These are phyloP conservation scores for Drymonia ruficornis DNA, from an alignment of 2,888 invertebrate genomes.

Conservation along the genomic window DNA sequence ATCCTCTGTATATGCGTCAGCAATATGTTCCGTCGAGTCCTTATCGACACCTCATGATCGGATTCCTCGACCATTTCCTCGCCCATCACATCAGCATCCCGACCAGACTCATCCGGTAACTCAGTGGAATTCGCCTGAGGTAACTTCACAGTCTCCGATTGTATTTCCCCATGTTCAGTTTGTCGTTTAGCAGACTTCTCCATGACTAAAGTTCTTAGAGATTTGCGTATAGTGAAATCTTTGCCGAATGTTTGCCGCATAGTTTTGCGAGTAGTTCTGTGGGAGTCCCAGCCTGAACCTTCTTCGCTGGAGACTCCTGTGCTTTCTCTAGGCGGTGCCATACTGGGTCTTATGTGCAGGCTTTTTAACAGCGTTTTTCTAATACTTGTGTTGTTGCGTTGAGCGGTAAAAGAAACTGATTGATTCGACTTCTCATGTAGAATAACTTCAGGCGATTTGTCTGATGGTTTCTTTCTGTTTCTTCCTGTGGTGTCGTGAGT, in stretches of 20 bases:
- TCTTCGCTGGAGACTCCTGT: constrained; percentile 63
- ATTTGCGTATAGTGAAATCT: constrained; percentile 70
- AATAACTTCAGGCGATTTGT: constrained; percentile 62
- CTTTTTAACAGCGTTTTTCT: constrained; percentile 52
- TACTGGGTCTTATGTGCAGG: constrained; percentile 47
- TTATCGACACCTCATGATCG: constrained; percentile 53
- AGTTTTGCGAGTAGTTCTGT: constrained; percentile 71
- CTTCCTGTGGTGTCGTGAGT: constrained; percentile 56
- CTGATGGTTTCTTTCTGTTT: constrained; percentile 39
- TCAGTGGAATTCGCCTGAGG: constrained; percentile 57
- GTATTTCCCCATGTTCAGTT: constrained; percentile 43
- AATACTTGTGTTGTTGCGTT: constrained; percentile 54
- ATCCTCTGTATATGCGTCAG: constrained; percentile 59
- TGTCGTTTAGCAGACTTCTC: constrained; percentile 69
- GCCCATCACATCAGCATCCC: constrained; percentile 26
- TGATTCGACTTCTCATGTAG: constrained; percentile 46
- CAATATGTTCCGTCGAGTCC: constrained; percentile 50
- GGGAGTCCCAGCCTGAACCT: constrained; percentile 77
- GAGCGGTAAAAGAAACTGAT: constrained; percentile 47
- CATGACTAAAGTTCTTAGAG: constrained; percentile 71
- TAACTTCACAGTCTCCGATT: constrained; percentile 43
- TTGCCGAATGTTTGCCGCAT: constrained; percentile 71
- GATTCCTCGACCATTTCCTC: constrained; percentile 37
- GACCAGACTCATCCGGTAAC: constrained; percentile 36
- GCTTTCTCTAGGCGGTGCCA: constrained; percentile 56